These are phyloP conservation scores for Vireo altiloquus DNA, from an alignment of 2,113 vertebrate species.

Conservation along the genomic window DNA sequence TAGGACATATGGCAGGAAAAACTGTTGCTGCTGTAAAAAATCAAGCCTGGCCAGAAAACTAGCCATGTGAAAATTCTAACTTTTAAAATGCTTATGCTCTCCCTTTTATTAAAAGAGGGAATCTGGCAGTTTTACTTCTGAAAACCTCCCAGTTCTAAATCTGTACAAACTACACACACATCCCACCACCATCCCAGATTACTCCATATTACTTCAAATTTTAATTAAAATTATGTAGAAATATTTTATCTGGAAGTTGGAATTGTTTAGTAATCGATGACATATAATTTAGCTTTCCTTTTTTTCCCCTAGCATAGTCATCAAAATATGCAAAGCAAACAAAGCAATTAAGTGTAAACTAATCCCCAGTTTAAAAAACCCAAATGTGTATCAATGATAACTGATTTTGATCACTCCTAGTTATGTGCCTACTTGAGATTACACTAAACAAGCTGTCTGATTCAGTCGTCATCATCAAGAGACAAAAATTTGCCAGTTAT, in stretches of 20 bases:
- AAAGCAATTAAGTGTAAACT: not conserved
- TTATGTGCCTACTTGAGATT: not conserved
- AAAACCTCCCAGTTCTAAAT: not conserved
- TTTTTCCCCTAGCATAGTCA: not conserved
- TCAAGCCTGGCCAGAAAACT: not conserved
- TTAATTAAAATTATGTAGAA: not conserved
- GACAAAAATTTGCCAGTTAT: not conserved
- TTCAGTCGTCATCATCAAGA: not conserved
- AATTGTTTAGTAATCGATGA: not conserved
- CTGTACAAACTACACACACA: not conserved
- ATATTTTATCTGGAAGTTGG: not conserved
- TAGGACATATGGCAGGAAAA: not conserved
- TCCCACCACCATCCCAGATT: fast-evolving
- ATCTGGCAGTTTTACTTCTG: not conserved
- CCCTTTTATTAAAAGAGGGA: not conserved
- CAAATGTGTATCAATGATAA: not conserved
- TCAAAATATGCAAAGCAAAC: not conserved
- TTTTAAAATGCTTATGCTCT: not conserved
- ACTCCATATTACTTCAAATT: not conserved
- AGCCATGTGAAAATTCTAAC: not conserved
- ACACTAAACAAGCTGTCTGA: not conserved
- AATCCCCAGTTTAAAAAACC: not conserved
- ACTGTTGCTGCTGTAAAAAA: not conserved
- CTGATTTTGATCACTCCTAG: not conserved
- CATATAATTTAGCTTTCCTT: not conserved